Evolutionary conservation across 2,113 vertebrate species (phyloP), one percentile per base, ranked within the genome.

Genomic region (Oxyura jamaicensis): DNA sequence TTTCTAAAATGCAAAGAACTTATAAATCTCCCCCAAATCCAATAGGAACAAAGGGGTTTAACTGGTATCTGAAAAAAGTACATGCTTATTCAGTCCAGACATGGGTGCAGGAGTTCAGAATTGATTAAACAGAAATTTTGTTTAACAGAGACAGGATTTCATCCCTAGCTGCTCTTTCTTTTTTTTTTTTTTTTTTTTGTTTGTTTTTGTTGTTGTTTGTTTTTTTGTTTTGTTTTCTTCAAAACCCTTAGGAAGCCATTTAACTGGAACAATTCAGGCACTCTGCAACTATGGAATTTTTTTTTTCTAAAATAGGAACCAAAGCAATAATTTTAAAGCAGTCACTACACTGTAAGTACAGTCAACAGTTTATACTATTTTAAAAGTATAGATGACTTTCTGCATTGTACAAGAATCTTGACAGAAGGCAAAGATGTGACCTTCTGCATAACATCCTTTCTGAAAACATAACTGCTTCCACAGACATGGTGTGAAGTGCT

Each of bases 401-500:
- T 66, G 21, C 10, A 33, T 80, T 74, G 72, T 66, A 53, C 63
- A 94, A 83, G 46, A 67, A 93, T 96, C 59, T 85, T 77, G 50
- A 96, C 66, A n/a, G 72, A 33, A 95, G 35, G 78, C 78, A 93
- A 90, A 95, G 66, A 94, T 4, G 1, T 90, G 94, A 95, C 85
- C 90, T 93, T 62, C 72, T 0, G 0, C 63, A 83, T 71, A 78
- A 56, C 42, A 92, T 48, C 73, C 86, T 88, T 93, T 92, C 36
- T 72, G 76, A 93, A 96, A 86, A 86, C 42, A 8, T 80, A 91
- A 96, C 59, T 93, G 65, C 90, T 94, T 94, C 72, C 87, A 83
- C 63, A 88, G 63, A 91, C 83, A 94, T 80, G 59, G 91, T 93
- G 93, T 91, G 85, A 96, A 97, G 72, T 46, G 35, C n/a, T 91